Evolutionary conservation across 2,113 vertebrate genomes (phyloP), one percentile per base, ranked within the genome.

Genomic region (Thamnaconus septentrionalis): DNA sequence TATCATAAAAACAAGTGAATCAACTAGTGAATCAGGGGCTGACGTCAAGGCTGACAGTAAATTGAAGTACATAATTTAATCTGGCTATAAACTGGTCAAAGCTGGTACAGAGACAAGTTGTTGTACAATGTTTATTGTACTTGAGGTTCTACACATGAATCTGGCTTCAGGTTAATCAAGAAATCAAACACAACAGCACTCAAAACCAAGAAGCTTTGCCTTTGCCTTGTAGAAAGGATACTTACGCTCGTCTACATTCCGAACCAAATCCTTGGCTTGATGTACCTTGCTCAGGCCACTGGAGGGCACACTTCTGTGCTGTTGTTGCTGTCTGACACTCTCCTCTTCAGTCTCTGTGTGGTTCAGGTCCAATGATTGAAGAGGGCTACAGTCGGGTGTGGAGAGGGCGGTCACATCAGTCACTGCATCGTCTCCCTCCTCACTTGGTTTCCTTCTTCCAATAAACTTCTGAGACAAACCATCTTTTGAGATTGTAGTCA

Each of bases 391-490:
- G 63, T 94, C 94, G 51, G 95, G 93, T 56, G 95, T 94, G 40
- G 95, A 96, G 8, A 95, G 85, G 53, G 94, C 94, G 40, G 93
- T 97, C 51, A 95, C 95, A 0, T 97, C 93, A 9, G 96, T 97
- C 69, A 94, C 93, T 0, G 93, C 93, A 50, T 94, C 93, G 54
- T 87, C 91, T 49, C 91, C 91, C 1, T 84, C 84, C 1, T 51
- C 11, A 1, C 71, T 78, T 3, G 56, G 31, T 67, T 6, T 4
- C 71, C 59, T 4, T 56, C 41, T 50, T 58, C 57, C 18, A 41
- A 40, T 0, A 48, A 44, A 58, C 3, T 18, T 3, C 10, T 9
- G 5, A 40, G 18, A 31, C 18, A 31, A 31, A 31, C 18, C 18
- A 31, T 31, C 18, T 2, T 31, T 31, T 31, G 18, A 31, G 18